Percentiles rank a stretch among this genome's conserved stretches.
Evolutionary conservation across 2,888 invertebrate species (phyloP).

Genomic region (Dromius quadrimaculatus): DNA sequence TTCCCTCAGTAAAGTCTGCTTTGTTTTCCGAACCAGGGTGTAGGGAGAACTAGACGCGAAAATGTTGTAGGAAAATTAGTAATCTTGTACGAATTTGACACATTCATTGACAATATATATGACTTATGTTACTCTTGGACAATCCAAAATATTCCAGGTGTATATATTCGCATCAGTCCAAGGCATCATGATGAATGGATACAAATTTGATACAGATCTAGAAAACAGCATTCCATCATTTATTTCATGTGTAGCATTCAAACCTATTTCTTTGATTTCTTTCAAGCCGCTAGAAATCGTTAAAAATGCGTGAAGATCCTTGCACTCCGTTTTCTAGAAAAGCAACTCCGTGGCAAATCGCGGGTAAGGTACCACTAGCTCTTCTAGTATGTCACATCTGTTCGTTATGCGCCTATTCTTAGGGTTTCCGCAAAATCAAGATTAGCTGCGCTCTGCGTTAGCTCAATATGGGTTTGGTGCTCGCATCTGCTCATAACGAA

Average conservation of each 20-base stretch:
- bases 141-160: not conserved
- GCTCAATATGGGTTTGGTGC: conserved; percentile 57
- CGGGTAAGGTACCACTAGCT: conserved; percentile 36
- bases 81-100: no score
- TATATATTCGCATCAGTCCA: conserved; percentile 7
- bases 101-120: no score
- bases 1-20: conserved; percentile 29
- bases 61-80: no score
- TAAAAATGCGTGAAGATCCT: conserved; percentile 40
- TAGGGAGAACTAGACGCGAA: no score
- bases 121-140: no score
- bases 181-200: conserved; percentile 42
- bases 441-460: conserved; percentile 62
- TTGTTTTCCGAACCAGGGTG: conserved; percentile 29
- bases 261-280: not conserved
- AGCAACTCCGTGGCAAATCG: conserved; percentile 61
- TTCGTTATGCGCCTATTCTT: conserved; percentile 58
- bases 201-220: not conserved
- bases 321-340: conserved; percentile 58
- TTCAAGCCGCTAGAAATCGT: not conserved
- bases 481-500: conserved; percentile 64
- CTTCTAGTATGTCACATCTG: conserved; percentile 56
- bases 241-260: not conserved
- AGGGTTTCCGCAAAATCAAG: conserved; percentile 62
- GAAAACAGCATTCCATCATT: conserved; percentile 2